Conservation (phyloP, 2,888 invertebrate genomes). For the Orthonychiurus folsomi region DNA sequence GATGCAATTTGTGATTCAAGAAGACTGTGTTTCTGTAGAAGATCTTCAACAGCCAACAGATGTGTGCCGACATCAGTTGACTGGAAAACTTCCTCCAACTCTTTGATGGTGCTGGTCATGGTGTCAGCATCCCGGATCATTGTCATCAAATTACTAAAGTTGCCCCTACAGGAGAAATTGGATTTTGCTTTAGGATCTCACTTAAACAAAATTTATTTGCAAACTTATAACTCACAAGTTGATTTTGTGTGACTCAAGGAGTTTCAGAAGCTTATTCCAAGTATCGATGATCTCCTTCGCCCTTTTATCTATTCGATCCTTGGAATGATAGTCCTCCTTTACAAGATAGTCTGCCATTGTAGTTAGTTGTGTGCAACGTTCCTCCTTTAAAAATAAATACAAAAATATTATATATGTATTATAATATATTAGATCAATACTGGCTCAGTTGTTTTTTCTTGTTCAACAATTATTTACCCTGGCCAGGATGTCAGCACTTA, state of each 20-base stretch:
- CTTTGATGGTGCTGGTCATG: slow-evolving; percentile 69
- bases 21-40: slow-evolving; percentile 85
- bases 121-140: slow-evolving; percentile 86
- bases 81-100: slow-evolving; percentile 66
- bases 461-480: too few relatives aligned
- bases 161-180: too few relatives aligned
- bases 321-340: slow-evolving; percentile 81
- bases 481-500: slow-evolving; percentile 90
- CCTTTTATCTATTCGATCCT: slow-evolving; percentile 62
- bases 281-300: slow-evolving; percentile 70
- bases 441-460: too few relatives aligned
- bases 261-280: slow-evolving; percentile 75
- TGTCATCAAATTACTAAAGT: slow-evolving; percentile 76
- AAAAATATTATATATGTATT: background rate
- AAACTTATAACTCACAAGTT: too few relatives aligned
- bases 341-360: slow-evolving; percentile 89
- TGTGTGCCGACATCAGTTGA: slow-evolving; percentile 89
- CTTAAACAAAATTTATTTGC: too few relatives aligned
- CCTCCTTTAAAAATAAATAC: slow-evolving; percentile 55
- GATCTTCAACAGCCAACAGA: slow-evolving; percentile 84
- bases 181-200: too few relatives aligned
- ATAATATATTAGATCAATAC: background rate
- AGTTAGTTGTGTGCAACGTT: slow-evolving; percentile 85
- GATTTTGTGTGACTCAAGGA: slow-evolving; percentile 72
- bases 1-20: slow-evolving; percentile 85